Conservation (phyloP, 2,113 vertebrate species). For the Chlorodrepanis virens region DNA sequence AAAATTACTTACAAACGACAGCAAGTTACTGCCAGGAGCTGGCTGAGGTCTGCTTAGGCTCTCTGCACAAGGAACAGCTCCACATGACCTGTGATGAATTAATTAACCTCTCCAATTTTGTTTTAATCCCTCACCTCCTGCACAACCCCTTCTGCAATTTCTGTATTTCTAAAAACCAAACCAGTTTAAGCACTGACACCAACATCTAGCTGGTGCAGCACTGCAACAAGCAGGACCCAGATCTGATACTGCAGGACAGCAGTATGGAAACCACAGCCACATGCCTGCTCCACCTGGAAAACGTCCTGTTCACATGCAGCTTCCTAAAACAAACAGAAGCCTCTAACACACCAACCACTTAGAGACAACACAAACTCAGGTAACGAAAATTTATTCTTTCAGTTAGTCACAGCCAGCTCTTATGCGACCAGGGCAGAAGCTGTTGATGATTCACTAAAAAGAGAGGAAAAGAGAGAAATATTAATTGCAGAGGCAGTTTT, state of each 20-base stretch:
- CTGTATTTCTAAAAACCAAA: neutral
- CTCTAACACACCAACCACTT: neutral
- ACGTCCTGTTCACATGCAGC: neutral
- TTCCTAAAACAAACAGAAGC: neutral
- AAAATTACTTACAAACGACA: neutral
- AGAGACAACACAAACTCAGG: neutral
- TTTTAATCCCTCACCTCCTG: accelerated
- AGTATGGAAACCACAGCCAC: accelerated
- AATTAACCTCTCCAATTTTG: neutral
- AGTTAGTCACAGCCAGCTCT: constrained; percentile 64
- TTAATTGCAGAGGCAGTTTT: neutral
- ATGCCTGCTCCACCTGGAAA: accelerated
- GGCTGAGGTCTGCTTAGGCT: neutral
- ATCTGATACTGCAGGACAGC: accelerated
- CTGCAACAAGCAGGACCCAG: neutral
- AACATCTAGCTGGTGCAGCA: neutral
- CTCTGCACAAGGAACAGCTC: neutral
- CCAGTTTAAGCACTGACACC: neutral
- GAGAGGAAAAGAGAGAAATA: neutral
- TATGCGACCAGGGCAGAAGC: constrained; percentile 98
- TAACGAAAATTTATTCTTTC: constrained; percentile 81
- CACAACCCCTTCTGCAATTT: neutral
- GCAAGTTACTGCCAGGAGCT: neutral
- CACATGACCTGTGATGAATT: neutral
- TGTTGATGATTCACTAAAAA: constrained; percentile 94